These are phyloP conservation scores for Vimba vimba DNA, from an alignment of 2,113 vertebrate genomes.

Conservation along the genomic window DNA sequence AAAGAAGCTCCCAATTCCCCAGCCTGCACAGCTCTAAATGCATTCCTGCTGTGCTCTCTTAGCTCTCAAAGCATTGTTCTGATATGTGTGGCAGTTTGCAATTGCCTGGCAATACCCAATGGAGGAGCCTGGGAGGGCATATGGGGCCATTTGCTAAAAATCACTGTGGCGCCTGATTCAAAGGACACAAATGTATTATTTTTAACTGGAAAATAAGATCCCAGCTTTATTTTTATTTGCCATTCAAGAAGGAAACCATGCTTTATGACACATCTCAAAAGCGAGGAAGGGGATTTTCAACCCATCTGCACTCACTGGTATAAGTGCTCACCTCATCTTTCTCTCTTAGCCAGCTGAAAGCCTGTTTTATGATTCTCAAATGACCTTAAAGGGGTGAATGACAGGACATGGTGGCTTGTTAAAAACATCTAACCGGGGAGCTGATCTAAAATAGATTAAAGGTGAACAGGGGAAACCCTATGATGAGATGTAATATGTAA, in stretches of 20 bases:
- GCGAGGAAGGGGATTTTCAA: not conserved
- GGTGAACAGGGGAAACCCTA: not conserved
- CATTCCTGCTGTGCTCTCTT: constrained; percentile 38
- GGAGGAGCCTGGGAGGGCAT: constrained; percentile 27
- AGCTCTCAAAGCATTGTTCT: constrained; percentile 40
- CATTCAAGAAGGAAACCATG: constrained; percentile 14
- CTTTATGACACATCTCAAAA: constrained; percentile 27
- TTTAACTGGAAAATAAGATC: constrained; percentile 35
- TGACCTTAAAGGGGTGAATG: not conserved
- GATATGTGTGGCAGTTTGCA: constrained; percentile 41
- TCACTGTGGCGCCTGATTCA: constrained; percentile 3
- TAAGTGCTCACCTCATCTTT: not conserved
- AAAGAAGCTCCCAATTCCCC: constrained; percentile 38
- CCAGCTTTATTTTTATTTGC: constrained; percentile 12
- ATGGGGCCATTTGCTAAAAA: constrained; percentile 43
- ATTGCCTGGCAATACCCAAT: constrained; percentile 39
- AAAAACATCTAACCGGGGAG: not conserved
- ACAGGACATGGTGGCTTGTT: not conserved
- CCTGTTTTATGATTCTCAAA: not conserved
- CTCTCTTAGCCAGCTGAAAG: not conserved
- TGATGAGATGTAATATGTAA: not conserved
- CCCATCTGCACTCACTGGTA: not conserved
- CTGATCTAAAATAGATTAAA: constrained; percentile 2
- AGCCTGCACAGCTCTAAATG: constrained; percentile 34
- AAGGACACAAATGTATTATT: constrained; percentile 25